phyloP scores from a whole-genome alignment of 2,888 invertebrate species.

The Melanargia galathea region DNA sequence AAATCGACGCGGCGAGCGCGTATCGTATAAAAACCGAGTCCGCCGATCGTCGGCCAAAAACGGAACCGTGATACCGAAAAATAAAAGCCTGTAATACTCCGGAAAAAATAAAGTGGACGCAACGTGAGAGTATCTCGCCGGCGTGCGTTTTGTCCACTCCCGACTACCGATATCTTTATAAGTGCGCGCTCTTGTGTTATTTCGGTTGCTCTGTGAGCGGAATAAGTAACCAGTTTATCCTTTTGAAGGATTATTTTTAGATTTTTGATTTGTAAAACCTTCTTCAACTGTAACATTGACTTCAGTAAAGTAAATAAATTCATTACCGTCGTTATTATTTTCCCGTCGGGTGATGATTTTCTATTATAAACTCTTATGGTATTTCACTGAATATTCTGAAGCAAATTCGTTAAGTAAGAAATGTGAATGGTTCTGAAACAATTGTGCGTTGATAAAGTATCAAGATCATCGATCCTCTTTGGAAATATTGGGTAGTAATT shows the following conservation, averaged over 20 bases:
- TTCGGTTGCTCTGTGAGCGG: constrained; percentile 38
- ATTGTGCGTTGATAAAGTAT: no score
- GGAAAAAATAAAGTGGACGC: constrained; percentile 74
- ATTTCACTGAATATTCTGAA: neutral
- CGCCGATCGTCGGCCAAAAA: constrained; percentile 77
- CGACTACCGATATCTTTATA: constrained; percentile 68
- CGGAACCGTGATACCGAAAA: constrained; percentile 81
- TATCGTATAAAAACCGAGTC: constrained; percentile 78
- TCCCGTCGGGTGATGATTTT: no score
- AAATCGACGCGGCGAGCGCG: constrained; percentile 70
- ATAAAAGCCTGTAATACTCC: constrained; percentile 76
- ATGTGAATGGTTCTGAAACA: no score
- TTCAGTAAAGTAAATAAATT: neutral
- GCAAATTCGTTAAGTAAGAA: neutral
- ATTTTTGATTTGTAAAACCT: constrained; percentile 5
- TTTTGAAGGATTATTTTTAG: constrained; percentile 26
- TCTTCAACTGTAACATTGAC: neutral
- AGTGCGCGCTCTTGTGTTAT: constrained; percentile 48
- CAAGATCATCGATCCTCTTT: no score
- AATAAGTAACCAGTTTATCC: constrained; percentile 31
- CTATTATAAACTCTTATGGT: neutral
- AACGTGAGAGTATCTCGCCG: constrained; percentile 49
- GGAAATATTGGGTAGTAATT: no score
- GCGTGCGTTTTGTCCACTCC: constrained; percentile 53
- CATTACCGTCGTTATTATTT: neutral